Evolutionary conservation across 2,797 vertebrate genomes (phyloP).

Genomic region (Caiman crocodilus): DNA sequence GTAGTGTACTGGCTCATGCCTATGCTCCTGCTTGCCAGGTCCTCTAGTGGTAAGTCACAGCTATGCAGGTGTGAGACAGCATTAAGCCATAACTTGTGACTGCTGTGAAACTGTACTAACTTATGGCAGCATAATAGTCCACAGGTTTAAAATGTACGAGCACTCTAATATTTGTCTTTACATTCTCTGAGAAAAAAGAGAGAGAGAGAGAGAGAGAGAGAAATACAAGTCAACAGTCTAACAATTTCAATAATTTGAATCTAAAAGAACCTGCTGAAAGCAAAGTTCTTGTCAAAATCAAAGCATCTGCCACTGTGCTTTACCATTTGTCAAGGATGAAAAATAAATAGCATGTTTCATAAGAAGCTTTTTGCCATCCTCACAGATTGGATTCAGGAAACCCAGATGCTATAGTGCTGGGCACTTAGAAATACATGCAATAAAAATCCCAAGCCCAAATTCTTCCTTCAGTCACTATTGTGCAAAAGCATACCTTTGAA

Average conservation of each 20-base stretch:
- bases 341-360: background rate
- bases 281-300: background rate
- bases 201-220: background rate
- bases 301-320: background rate
- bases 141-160: too few species aligned
- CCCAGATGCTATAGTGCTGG: background rate
- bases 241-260: background rate
- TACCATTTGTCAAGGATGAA: background rate
- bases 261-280: constrained; percentile 1
- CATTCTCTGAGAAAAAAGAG: background rate
- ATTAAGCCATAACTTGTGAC: too few species aligned
- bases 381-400: background rate
- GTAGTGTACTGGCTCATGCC: too few species aligned
- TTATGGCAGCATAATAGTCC: too few species aligned
- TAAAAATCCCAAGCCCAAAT: background rate
- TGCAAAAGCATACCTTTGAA: background rate
- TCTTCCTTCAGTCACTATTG: background rate
- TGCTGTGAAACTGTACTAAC: too few species aligned
- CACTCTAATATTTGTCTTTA: background rate
- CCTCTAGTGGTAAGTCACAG: too few species aligned
- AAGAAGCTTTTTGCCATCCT: background rate
- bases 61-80: too few species aligned
- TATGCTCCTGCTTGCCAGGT: too few species aligned
- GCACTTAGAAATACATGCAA: background rate
- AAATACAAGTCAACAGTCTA: background rate